Percentiles rank a stretch among this genome's conserved stretches.
Conservation (phyloP, 2,797 vertebrate genomes). For the Karalla daura region DNA sequence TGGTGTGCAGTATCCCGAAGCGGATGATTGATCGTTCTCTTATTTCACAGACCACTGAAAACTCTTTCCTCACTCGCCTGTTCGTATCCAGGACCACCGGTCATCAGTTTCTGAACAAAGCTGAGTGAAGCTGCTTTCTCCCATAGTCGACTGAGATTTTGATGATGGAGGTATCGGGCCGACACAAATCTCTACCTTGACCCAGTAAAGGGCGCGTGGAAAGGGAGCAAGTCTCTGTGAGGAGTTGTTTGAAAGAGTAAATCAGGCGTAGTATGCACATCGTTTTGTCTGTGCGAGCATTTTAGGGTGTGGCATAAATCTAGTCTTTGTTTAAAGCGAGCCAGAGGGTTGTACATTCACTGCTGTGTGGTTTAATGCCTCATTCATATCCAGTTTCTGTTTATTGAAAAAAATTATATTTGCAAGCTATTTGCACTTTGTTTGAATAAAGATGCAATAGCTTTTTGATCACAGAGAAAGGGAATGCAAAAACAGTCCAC, state of each 20-base stretch:
- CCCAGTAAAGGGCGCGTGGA: neutral
- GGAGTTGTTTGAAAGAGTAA: neutral
- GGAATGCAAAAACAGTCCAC: too few relatives aligned
- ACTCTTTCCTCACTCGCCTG: constrained; percentile 4
- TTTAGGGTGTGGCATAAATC: too few relatives aligned
- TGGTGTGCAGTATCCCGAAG: constrained; percentile 3
- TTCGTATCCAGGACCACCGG: constrained; percentile 7
- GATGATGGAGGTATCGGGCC: neutral
- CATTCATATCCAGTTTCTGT: too few relatives aligned
- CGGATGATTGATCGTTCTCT: constrained; percentile 42
- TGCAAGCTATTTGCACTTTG: too few relatives aligned
- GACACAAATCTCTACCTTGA: neutral
- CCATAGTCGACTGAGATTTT: neutral
- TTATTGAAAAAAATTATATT: too few relatives aligned
- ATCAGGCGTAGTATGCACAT: neutral
- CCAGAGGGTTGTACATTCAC: too few relatives aligned
- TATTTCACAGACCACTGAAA: constrained; percentile 40
- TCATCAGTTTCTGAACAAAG: constrained; percentile 45
- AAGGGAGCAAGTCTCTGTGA: neutral
- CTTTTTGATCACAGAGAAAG: too few relatives aligned
- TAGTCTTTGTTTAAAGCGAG: too few relatives aligned
- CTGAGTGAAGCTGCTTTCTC: constrained; percentile 2
- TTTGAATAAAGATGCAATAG: too few relatives aligned
- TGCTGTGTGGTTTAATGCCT: too few relatives aligned
- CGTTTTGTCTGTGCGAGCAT: too few relatives aligned